These are phyloP conservation scores for Menidia menidia DNA, from an alignment of 2,797 vertebrate species.

Conservation along the genomic window DNA sequence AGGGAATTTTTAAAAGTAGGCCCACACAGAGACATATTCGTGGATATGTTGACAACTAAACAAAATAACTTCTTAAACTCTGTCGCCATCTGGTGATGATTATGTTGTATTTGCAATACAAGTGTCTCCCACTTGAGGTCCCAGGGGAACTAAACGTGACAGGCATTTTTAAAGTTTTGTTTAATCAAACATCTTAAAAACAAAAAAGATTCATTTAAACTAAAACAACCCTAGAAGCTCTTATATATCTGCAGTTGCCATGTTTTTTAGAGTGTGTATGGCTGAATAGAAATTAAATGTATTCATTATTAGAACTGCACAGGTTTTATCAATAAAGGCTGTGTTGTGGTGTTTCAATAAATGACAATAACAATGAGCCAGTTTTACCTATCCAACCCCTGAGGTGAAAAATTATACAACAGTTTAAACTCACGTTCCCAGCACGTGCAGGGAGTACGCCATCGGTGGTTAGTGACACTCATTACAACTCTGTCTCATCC, in stretches of 20 bases:
- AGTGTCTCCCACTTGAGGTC: not conserved
- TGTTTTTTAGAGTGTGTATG: not conserved
- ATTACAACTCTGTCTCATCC: not conserved
- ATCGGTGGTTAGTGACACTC: not conserved
- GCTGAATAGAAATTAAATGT: not conserved
- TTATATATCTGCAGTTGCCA: not conserved
- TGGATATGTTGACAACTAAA: not conserved
- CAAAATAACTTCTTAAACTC: conserved; percentile 1
- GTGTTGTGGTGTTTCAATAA: not conserved
- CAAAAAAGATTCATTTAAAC: not conserved
- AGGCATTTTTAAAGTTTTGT: no score
- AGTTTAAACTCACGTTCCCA: conserved; percentile 33
- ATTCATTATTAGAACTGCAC: not conserved
- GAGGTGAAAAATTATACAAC: conserved; percentile 46
- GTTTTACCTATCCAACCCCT: not conserved
- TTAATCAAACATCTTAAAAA: not conserved
- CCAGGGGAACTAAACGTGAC: not conserved
- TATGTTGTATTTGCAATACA: conserved; percentile 1
- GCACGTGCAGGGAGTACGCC: conserved; percentile 22
- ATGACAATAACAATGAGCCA: not conserved
- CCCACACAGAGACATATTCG: not conserved
- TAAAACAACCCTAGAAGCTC: not conserved
- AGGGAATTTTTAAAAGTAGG: not conserved
- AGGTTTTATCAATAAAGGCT: not conserved
- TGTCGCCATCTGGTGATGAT: conserved; percentile 70